Conservation (phyloP, 2,888 invertebrate genomes). For the Dicycla oo region DNA sequence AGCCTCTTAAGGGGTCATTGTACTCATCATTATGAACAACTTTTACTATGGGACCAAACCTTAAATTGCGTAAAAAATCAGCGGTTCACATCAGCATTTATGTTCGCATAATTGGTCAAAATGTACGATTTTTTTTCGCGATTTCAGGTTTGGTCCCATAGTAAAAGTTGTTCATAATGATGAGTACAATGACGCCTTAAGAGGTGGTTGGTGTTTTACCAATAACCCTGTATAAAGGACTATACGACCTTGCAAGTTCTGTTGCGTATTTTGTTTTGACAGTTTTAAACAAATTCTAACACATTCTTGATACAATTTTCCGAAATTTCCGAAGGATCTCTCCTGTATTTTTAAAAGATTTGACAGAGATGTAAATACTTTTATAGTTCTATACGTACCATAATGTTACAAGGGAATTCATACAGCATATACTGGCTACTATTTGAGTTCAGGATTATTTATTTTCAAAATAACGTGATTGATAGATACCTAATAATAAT, state of each 20-base stretch:
- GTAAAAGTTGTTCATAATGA: too few relatives aligned
- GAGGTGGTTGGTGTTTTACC: too few relatives aligned
- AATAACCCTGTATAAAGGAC: slow-evolving; percentile 6
- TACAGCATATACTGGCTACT: background rate
- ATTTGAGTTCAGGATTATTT: background rate
- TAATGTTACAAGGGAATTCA: background rate
- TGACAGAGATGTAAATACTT: background rate
- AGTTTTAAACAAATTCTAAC: background rate
- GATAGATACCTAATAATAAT: background rate
- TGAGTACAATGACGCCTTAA: too few relatives aligned
- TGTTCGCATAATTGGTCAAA: too few relatives aligned
- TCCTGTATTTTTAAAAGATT: background rate
- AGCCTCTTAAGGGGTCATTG: too few relatives aligned
- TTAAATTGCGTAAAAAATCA: too few relatives aligned
- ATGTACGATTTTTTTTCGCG: too few relatives aligned
- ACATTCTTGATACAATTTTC: background rate
- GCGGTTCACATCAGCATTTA: too few relatives aligned
- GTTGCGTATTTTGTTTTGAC: slow-evolving; percentile 11
- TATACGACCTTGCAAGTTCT: slow-evolving; percentile 12
- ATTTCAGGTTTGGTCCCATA: too few relatives aligned
- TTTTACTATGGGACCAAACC: too few relatives aligned
- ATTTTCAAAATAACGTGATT: slow-evolving; percentile 2
- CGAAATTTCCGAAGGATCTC: background rate
- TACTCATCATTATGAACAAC: too few relatives aligned
- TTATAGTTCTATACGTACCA: background rate